phyloP scores from a whole-genome alignment of 1,140 invertebrate species.

The Paralvinella palmiformis region DNA sequence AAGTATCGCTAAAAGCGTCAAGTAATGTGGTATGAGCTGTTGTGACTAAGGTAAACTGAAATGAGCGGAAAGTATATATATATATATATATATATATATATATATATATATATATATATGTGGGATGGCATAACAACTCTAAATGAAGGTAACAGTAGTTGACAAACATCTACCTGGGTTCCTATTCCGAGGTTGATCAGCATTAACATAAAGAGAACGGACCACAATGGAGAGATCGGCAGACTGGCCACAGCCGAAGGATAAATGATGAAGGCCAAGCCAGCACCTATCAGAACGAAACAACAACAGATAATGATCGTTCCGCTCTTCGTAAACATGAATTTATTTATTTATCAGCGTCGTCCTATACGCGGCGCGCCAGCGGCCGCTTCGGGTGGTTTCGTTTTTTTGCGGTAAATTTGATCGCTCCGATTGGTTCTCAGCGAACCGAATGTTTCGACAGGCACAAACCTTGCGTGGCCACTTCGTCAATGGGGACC shows the following conservation, averaged over 20 bases:
- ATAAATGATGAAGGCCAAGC: constrained; percentile 90
- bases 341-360: neutral
- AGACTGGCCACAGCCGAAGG: constrained; percentile 89
- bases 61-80: too few relatives aligned
- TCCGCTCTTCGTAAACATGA: neutral
- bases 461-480: constrained; percentile 68
- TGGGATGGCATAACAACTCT: too few relatives aligned
- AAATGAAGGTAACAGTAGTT: too few relatives aligned
- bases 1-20: constrained; percentile 29
- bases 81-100: too few relatives aligned
- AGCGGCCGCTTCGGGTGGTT: too few relatives aligned
- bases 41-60: constrained; percentile 25
- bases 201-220: constrained; percentile 96
- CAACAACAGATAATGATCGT: neutral
- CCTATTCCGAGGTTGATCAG: constrained; percentile 83
- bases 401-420: neutral
- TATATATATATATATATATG: too few relatives aligned
- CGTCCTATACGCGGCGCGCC: too few relatives aligned
- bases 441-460: constrained; percentile 50
- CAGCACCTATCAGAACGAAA: constrained; percentile 57
- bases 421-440: neutral
- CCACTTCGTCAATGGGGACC: constrained; percentile 83
- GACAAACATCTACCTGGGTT: constrained; percentile 14
- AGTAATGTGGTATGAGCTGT: constrained; percentile 24
- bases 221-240: constrained; percentile 87